A percentile compares a stretch with the other conserved stretches of the same genome.
Evolutionary conservation across 2,888 invertebrate species (phyloP).

Genomic region (Drosophila ochracea): DNA sequence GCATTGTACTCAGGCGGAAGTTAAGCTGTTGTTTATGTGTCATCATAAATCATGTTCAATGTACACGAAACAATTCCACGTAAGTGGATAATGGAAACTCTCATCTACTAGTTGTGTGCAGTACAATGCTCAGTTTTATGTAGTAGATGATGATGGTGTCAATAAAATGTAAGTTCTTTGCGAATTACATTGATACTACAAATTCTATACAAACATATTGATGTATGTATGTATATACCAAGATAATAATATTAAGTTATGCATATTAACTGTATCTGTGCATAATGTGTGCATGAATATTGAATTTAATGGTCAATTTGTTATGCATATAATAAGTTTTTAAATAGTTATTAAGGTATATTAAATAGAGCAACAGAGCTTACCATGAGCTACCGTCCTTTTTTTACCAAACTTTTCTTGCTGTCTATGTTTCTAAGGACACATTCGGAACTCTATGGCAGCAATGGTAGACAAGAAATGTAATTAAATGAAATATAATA

Average conservation of each 20-base stretch:
- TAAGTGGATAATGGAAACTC: slow-evolving; percentile 74
- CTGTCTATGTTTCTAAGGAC: neutral
- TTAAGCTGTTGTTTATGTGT: slow-evolving; percentile 82
- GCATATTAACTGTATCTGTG: neutral
- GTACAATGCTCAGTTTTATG: slow-evolving; percentile 15
- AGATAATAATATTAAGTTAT: neutral
- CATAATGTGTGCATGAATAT: slow-evolving; percentile 6
- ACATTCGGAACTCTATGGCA: neutral
- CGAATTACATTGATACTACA: neutral
- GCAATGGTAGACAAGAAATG: slow-evolving; percentile 20
- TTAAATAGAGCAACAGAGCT: too few species aligned
- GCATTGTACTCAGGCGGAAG: slow-evolving; percentile 71
- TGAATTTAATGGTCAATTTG: slow-evolving; percentile 6
- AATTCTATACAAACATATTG: neutral
- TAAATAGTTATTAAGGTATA: neutral
- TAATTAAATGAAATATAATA: neutral
- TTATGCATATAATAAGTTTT: neutral
- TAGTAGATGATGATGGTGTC: neutral
- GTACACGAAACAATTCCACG: slow-evolving; percentile 76
- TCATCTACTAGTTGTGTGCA: slow-evolving; percentile 8
- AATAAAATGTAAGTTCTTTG: neutral
- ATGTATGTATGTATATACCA: too few species aligned
- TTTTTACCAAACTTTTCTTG: neutral
- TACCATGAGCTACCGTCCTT: slow-evolving; percentile 8
- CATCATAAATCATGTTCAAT: slow-evolving; percentile 81